phyloP scores from a whole-genome alignment of 2,113 vertebrate species.

The Oncorhynchus gorbuscha region DNA sequence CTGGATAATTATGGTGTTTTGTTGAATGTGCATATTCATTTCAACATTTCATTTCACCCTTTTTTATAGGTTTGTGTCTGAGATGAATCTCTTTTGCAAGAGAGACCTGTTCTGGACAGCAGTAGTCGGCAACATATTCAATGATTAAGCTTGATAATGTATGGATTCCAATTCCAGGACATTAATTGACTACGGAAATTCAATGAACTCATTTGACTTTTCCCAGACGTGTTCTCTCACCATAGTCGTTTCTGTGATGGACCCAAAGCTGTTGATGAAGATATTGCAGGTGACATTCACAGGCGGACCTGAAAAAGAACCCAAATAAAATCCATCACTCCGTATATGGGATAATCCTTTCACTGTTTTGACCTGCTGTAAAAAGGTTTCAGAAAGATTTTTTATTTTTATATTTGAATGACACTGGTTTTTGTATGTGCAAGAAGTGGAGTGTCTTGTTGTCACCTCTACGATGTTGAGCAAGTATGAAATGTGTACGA shows the following conservation, averaged over 20 bases:
- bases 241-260: slow-evolving; percentile 93
- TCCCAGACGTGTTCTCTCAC: slow-evolving; percentile 68
- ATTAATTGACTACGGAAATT: slow-evolving; percentile 56
- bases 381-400: not conserved
- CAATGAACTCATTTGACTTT: not conserved
- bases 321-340: slow-evolving; percentile 1
- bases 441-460: not conserved
- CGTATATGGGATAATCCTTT: not conserved
- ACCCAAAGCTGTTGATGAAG: slow-evolving; percentile 96
- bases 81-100: not conserved
- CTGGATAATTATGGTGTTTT: not conserved
- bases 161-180: not conserved
- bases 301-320: slow-evolving; percentile 77
- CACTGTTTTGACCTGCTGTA: not conserved
- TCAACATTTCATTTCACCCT: too few relatives aligned
- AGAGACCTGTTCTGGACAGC: too few relatives aligned
- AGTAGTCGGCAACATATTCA: not conserved
- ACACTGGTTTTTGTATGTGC: not conserved
- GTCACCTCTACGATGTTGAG: not conserved
- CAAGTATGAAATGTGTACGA: slow-evolving; percentile 21
- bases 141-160: not conserved
- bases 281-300: slow-evolving; percentile 98
- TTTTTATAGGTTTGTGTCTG: not conserved
- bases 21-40: not conserved
- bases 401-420: not conserved